phyloP scores from a whole-genome alignment of 2,113 vertebrate species.

The Lontra canadensis region DNA sequence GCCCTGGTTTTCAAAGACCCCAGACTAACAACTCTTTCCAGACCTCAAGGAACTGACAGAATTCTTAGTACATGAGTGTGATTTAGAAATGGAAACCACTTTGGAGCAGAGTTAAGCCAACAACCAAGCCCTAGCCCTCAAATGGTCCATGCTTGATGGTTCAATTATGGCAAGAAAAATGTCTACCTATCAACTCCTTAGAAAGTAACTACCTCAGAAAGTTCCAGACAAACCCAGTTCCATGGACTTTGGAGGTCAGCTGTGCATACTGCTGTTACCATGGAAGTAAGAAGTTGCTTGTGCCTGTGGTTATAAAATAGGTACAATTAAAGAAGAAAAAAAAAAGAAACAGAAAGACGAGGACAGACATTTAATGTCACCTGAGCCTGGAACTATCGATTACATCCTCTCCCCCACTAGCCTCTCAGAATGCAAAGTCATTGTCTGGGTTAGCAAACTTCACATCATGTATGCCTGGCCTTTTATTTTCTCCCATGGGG shows the following conservation, averaged over 20 bases:
- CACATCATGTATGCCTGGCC: not conserved
- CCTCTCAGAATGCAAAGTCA: not conserved
- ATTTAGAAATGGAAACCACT: not conserved
- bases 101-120: not conserved
- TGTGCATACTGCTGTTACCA: not conserved
- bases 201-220: not conserved
- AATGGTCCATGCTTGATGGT: not conserved
- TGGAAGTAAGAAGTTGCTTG: not conserved
- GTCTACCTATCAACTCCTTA: not conserved
- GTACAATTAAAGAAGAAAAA: not conserved
- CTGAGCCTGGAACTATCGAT: not conserved
- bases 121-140: not conserved
- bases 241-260: not conserved
- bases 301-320: not conserved
- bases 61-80: not conserved
- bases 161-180: not conserved
- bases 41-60: not conserved
- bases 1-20: slow-evolving; percentile 20
- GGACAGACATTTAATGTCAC: not conserved
- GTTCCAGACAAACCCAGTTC: not conserved
- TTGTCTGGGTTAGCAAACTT: not conserved
- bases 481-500: not conserved
- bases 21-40: not conserved
- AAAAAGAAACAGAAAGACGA: not conserved
- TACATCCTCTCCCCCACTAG: not conserved